phyloP scores from a whole-genome alignment of 2,113 vertebrate genomes.

The Trichechus manatus region DNA sequence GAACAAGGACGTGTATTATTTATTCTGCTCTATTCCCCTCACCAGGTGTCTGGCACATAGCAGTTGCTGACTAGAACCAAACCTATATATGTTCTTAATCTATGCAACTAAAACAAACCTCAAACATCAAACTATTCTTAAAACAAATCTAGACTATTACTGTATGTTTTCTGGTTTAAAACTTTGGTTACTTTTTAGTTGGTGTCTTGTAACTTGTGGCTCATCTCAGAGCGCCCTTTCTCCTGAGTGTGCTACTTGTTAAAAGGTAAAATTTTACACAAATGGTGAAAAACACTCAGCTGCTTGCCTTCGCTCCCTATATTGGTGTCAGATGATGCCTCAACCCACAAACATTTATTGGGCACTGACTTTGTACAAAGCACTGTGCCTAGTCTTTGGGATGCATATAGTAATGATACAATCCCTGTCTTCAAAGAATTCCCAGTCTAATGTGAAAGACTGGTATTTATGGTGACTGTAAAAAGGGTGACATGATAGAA shows the following conservation, averaged over 20 bases:
- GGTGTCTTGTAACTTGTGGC: background rate
- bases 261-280: background rate
- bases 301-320: background rate
- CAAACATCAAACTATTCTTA: background rate
- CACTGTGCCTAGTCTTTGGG: background rate
- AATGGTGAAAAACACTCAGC: background rate
- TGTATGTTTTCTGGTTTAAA: background rate
- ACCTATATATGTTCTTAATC: background rate
- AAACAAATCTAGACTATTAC: background rate
- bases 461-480: background rate
- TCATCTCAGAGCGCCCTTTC: background rate
- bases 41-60: background rate
- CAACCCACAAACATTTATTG: background rate
- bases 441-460: background rate
- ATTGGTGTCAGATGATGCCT: background rate
- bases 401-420: background rate
- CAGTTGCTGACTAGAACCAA: background rate
- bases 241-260: background rate
- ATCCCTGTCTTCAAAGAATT: background rate
- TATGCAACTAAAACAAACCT: background rate
- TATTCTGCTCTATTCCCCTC: background rate
- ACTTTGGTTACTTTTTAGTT: background rate
- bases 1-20: background rate
- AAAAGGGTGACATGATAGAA: background rate
- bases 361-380: background rate